phyloP scores from a whole-genome alignment of 1,140 invertebrate species.

The Heliconius himera region DNA sequence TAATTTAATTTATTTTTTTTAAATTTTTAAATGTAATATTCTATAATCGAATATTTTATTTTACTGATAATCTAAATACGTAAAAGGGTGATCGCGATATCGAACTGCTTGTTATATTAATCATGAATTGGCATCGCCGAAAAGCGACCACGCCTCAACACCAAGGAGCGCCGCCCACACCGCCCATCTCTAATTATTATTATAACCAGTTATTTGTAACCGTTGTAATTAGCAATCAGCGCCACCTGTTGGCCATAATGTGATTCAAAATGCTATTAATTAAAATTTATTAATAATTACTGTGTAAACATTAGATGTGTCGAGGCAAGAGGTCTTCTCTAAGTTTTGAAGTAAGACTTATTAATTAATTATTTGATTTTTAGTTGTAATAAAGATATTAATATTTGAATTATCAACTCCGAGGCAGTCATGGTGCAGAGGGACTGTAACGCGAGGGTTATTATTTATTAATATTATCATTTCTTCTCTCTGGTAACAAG shows the following conservation, averaged over 20 bases:
- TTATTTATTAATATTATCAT: no score
- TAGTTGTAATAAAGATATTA: no score
- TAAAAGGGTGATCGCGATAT: constrained; percentile 41
- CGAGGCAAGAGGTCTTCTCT: neutral
- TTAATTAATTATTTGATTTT: no score
- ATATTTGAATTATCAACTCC: no score
- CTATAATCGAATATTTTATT: neutral
- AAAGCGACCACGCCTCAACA: constrained; percentile 71
- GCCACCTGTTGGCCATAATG: constrained; percentile 61
- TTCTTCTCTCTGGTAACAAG: no score
- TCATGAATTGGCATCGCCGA: constrained; percentile 70
- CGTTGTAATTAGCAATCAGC: constrained; percentile 64
- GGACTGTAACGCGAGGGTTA: no score
- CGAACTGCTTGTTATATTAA: constrained; percentile 67
- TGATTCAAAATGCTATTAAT: neutral
- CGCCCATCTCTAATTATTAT: constrained; percentile 77
- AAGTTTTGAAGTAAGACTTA: neutral
- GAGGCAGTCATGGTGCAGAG: no score
- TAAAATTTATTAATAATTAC: neutral
- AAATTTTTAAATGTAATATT: no score
- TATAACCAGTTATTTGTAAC: constrained; percentile 74
- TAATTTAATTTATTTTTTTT: no score
- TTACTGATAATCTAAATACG: constrained; percentile 16
- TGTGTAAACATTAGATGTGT: neutral
- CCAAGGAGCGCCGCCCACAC: constrained; percentile 54